Evolutionary conservation across 2,888 invertebrate species (phyloP), one percentile per base, ranked within the genome.

Genomic region (Metopia argyrocephala): DNA sequence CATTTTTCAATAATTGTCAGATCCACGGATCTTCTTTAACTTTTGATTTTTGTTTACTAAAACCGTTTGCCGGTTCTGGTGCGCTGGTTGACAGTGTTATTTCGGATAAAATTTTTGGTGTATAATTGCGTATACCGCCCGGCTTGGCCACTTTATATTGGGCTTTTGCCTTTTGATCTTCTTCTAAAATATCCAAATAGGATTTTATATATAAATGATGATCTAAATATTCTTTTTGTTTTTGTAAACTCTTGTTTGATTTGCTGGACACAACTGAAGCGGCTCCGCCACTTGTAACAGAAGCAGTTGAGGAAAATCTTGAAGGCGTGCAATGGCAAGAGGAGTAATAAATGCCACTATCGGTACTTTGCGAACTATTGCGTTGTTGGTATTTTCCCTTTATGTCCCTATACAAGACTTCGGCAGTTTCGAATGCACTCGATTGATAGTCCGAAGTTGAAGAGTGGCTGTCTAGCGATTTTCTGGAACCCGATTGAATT

Each of bases 91-190:
- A 87, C 18, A 88, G 65, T 4, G 82, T 45, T 6, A 50, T 82
- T 52, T 87, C 87, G 25, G 92, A 92, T 52, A 94, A 89, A 78
- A 94, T 94, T 88, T 94, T 94, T 21, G 94, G 94, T 21, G 94
- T 94, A 84, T 94, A 94, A 88, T 94, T 94, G 83, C 94, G 92
- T 83, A 94, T 93, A 59, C 94, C 93, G 18, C 94, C 93, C 73
- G 91, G 92, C 84, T 91, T 93, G 87, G 92, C 93, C 79, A 87
- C 88, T 83, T 89, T 91, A 88, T 89, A 91, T 84, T 87, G 87
- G 28, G 90, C 89, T 78, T 92, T 91, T 2, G 91, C 89, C 68
- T 89, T 89, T 69, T 89, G 88, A 86, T 92, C 92, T 48, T 91
- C 91, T 84, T 92, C 92, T 81, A 91, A 89, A 56, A 91, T 91